Conservation (phyloP, 2,113 vertebrate genomes). For the Cyprinodon brontotheroides region DNA sequence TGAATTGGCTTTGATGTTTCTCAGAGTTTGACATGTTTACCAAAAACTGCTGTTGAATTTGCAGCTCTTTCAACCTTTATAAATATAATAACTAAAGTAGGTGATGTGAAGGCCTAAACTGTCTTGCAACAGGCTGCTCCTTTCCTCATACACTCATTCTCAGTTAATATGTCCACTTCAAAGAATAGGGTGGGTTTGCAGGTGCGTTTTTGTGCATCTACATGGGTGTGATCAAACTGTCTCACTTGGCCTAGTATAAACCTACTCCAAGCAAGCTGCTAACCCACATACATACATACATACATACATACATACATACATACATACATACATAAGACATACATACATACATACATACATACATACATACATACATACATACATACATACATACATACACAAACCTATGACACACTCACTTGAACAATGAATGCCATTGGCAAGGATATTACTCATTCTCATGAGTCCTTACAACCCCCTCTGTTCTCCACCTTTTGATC, state of each 20-base stretch:
- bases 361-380: not conserved
- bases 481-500: constrained; percentile 51
- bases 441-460: constrained; percentile 70
- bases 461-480: constrained; percentile 51
- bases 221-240: constrained; percentile 42
- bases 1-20: constrained; percentile 28
- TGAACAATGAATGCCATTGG: constrained; percentile 57
- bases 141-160: constrained; percentile 30
- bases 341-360: too few species aligned
- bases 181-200: constrained; percentile 4
- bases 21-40: constrained; percentile 37
- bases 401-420: constrained; percentile 10
- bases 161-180: constrained; percentile 6
- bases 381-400: constrained; percentile 3
- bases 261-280: constrained; percentile 13
- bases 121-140: constrained; percentile 35
- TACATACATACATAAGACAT: too few species aligned
- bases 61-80: constrained; percentile 29
- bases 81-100: constrained; percentile 61
- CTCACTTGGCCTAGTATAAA: constrained; percentile 47
- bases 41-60: constrained; percentile 24
- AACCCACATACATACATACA: not conserved
- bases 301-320: constrained; percentile 1
- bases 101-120: constrained; percentile 45
- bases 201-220: constrained; percentile 7